These are phyloP conservation scores for Marmota monax DNA, from an alignment of 2,113 vertebrate species.

Conservation along the genomic window DNA sequence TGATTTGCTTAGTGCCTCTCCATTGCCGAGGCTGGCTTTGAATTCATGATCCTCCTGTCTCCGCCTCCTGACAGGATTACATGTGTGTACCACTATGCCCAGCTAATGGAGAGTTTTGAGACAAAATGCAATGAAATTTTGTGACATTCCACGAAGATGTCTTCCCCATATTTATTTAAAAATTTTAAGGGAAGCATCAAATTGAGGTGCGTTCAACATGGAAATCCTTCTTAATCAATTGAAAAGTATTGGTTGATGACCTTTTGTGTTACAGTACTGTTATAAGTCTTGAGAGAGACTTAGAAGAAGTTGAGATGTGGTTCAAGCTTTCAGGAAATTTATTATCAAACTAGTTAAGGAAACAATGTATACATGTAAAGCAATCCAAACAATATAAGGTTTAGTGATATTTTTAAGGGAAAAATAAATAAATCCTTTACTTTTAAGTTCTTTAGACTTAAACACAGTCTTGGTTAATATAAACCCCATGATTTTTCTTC, in stretches of 20 bases:
- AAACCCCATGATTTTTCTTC: background rate
- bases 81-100: too few relatives aligned
- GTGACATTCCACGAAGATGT: background rate
- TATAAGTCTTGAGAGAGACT: background rate
- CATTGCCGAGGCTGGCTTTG: too few relatives aligned
- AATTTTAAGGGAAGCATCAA: slow-evolving; percentile 19
- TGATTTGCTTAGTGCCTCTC: too few relatives aligned
- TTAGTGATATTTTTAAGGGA: background rate
- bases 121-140: background rate
- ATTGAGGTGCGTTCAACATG: background rate
- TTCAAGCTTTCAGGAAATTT: slow-evolving; percentile 50
- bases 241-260: background rate
- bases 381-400: background rate
- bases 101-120: background rate
- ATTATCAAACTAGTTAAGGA: background rate
- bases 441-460: slow-evolving; percentile 30
- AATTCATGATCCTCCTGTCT: too few relatives aligned
- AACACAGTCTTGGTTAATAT: slow-evolving; percentile 26
- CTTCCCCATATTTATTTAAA: slow-evolving; percentile 7
- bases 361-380: background rate
- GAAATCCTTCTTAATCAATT: slow-evolving; percentile 34
- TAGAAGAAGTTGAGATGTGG: background rate
- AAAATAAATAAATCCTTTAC: background rate
- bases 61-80: too few relatives aligned
- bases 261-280: background rate